Conservation (phyloP, 1,140 invertebrate genomes). For the Heliconius hermathena region DNA sequence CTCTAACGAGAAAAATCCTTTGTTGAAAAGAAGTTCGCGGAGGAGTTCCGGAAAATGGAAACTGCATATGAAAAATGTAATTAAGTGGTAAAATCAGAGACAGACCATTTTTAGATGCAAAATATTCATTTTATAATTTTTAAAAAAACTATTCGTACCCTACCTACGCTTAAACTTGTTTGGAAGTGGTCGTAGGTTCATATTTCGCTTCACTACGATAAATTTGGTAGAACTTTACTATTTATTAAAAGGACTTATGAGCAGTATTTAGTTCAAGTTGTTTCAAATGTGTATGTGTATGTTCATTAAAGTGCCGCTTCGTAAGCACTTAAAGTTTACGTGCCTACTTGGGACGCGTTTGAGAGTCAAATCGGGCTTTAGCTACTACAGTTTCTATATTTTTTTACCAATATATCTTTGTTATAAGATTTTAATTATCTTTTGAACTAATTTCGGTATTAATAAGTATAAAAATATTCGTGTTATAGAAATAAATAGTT, state of each 20-base stretch:
- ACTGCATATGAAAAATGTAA: background rate
- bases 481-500: too few species aligned
- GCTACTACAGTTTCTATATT: background rate
- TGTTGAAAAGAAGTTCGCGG: background rate
- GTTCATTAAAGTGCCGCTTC: conserved; percentile 10
- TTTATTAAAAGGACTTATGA: background rate
- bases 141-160: background rate
- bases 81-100: background rate
- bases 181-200: background rate
- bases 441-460: too few species aligned
- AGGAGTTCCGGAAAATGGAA: conserved; percentile 2
- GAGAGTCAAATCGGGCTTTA: background rate
- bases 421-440: background rate
- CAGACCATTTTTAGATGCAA: background rate
- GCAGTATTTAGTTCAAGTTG: conserved; percentile 4
- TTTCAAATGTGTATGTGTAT: background rate
- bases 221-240: too few species aligned
- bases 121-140: background rate
- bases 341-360: background rate
- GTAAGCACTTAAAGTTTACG: conserved; percentile 16
- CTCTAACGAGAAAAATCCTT: background rate
- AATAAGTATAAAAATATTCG: too few species aligned
- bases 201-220: too few species aligned
- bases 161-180: background rate
- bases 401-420: background rate